Conservation (phyloP, 2,888 invertebrate genomes). For the Teleiodes luculella region DNA sequence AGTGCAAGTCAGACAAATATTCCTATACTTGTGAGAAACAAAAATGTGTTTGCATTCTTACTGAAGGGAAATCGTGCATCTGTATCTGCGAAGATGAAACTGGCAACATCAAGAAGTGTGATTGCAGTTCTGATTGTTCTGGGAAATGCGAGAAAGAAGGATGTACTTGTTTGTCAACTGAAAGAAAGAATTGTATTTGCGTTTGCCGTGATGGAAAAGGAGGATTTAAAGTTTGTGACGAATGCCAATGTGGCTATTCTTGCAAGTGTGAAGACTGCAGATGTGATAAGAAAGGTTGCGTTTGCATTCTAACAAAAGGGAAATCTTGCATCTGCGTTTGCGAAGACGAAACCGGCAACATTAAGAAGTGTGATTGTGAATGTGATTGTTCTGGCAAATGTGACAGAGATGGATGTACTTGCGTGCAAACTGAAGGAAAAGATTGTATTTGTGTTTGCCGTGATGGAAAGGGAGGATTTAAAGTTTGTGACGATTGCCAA, state of each 20-base stretch:
- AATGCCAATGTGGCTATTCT: slow-evolving; percentile 19
- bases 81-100: slow-evolving; percentile 33
- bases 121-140: slow-evolving; percentile 26
- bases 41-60: slow-evolving; percentile 39
- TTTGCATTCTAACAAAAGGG: slow-evolving; percentile 28
- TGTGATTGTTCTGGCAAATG: slow-evolving; percentile 33
- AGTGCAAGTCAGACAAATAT: no score
- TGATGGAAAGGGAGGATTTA: not conserved
- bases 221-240: slow-evolving; percentile 30
- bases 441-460: slow-evolving; percentile 30
- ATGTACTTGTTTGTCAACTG: slow-evolving; percentile 27
- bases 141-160: not conserved
- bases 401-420: slow-evolving; percentile 33
- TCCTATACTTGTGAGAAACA: no score
- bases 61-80: slow-evolving; percentile 31
- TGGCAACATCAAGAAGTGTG: slow-evolving; percentile 30
- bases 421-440: slow-evolving; percentile 33
- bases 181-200: slow-evolving; percentile 28
- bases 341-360: slow-evolving; percentile 25
- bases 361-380: slow-evolving; percentile 33
- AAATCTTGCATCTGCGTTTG: slow-evolving; percentile 33
- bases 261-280: not conserved
- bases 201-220: slow-evolving; percentile 22
- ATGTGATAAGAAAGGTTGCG: slow-evolving; percentile 25
- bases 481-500: slow-evolving; percentile 1